Percentiles rank a stretch among this genome's conserved stretches.
Evolutionary conservation across 2,888 invertebrate species (phyloP).

Genomic region (Folsomia candida): DNA sequence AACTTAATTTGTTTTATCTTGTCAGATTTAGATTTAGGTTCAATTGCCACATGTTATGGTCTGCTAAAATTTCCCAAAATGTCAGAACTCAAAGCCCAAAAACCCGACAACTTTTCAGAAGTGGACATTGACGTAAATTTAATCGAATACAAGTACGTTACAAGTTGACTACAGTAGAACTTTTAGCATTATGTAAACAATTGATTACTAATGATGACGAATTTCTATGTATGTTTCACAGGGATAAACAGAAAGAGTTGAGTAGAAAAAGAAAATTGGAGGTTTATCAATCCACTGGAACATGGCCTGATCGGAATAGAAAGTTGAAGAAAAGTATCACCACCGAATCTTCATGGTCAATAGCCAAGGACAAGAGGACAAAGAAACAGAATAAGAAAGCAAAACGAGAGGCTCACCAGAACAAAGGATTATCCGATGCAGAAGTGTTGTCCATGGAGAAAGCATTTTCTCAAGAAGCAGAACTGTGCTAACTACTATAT

Average conservation of each 20-base stretch:
- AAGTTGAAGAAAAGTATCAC: constrained; percentile 59
- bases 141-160: constrained; percentile 65
- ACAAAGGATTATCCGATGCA: constrained; percentile 65
- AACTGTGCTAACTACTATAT: neutral
- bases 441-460: constrained; percentile 74
- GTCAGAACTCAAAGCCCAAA: constrained; percentile 81
- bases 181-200: constrained; percentile 6
- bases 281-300: constrained; percentile 69
- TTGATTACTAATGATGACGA: constrained; percentile 5
- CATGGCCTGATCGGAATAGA: constrained; percentile 67
- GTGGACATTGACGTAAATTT: constrained; percentile 69
- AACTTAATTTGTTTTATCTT: constrained; percentile 23
- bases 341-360: constrained; percentile 61
- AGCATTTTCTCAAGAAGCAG: constrained; percentile 1
- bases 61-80: constrained; percentile 87
- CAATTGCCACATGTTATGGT: constrained; percentile 83
- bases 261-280: constrained; percentile 69
- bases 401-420: constrained; percentile 56
- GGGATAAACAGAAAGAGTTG: constrained; percentile 73
- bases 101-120: constrained; percentile 59
- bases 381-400: constrained; percentile 60
- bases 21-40: constrained; percentile 75
- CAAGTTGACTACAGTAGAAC: neutral
- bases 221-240: constrained; percentile 46
- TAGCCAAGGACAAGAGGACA: constrained; percentile 53